A percentile compares a stretch with the other conserved stretches of the same genome.
phyloP scores from a whole-genome alignment of 2,888 invertebrate species.

The Eupsilia transversa region DNA sequence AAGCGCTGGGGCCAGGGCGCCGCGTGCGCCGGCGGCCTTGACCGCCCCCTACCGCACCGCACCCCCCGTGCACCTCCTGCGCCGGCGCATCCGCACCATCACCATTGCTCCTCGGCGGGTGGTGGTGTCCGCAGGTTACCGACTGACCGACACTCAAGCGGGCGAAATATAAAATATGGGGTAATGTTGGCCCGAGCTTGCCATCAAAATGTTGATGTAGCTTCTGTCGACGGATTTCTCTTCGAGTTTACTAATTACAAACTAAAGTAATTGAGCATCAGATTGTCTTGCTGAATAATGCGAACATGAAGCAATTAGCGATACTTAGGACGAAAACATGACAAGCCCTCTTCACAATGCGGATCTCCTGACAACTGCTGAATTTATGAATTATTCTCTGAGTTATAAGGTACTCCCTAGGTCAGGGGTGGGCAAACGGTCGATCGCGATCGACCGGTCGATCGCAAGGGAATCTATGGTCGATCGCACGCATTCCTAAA shows the following conservation, averaged over 20 bases:
- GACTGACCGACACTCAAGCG: slow-evolving; percentile 1
- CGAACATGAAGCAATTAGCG: not conserved
- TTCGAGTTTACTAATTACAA: not conserved
- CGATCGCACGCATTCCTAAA: no score
- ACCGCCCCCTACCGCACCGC: slow-evolving; percentile 74
- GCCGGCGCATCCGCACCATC: slow-evolving; percentile 52
- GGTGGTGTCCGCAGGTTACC: slow-evolving; percentile 2
- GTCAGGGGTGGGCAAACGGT: no score
- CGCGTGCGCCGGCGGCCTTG: slow-evolving; percentile 85
- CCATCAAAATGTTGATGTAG: slow-evolving; percentile 2
- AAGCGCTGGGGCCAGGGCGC: slow-evolving; percentile 61
- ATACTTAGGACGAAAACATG: not conserved
- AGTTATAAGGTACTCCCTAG: no score
- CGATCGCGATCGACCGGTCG: no score
- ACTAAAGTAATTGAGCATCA: not conserved
- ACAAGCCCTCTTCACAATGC: not conserved
- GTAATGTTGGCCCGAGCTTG: slow-evolving; percentile 32
- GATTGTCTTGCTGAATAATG: slow-evolving; percentile 1
- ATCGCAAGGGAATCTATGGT: no score
- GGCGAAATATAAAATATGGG: no score
- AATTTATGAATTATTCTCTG: no score
- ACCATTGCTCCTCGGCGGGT: slow-evolving; percentile 31
- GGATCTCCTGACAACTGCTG: no score
- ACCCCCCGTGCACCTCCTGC: slow-evolving; percentile 41
- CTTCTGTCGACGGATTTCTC: not conserved